Percentiles rank a stretch among this genome's conserved stretches.
phyloP scores from a whole-genome alignment of 2,113 vertebrate genomes.

The Etia nguti region DNA sequence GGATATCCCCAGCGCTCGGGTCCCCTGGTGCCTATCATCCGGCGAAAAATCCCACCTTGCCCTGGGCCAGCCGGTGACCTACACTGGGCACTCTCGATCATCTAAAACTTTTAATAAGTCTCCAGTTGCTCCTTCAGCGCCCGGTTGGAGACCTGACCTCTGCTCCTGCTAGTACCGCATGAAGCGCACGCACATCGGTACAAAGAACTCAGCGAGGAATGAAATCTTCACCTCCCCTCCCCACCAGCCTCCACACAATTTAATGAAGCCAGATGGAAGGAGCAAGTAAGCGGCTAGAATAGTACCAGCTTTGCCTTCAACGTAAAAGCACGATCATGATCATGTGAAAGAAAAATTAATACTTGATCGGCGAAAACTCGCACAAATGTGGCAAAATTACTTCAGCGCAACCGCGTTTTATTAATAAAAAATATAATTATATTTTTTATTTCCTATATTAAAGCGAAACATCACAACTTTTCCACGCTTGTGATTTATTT shows the following conservation, averaged over 20 bases:
- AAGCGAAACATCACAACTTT: background rate
- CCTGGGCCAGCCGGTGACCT: background rate
- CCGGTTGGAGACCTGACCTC: background rate
- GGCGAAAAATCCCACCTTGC: background rate
- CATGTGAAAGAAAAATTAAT: background rate
- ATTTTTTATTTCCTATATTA: fast-evolving
- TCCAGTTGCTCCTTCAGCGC: background rate
- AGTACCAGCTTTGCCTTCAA: background rate
- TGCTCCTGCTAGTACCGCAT: background rate
- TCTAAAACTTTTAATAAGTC: background rate
- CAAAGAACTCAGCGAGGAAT: background rate
- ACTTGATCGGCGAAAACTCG: background rate
- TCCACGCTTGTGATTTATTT: background rate
- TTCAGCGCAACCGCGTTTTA: background rate
- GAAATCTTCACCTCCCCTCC: background rate
- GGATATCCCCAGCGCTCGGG: background rate
- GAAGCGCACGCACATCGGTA: background rate
- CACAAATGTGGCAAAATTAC: background rate
- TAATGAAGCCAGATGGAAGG: background rate
- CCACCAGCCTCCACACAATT: background rate
- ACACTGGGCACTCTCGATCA: background rate
- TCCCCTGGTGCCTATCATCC: constrained; percentile 11
- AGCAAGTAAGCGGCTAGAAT: fast-evolving
- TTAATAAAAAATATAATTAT: fast-evolving
- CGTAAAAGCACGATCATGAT: background rate